A percentile compares a stretch with the other conserved stretches of the same genome.
phyloP scores from a whole-genome alignment of 2,113 vertebrate genomes.

The Microtus pennsylvanicus region DNA sequence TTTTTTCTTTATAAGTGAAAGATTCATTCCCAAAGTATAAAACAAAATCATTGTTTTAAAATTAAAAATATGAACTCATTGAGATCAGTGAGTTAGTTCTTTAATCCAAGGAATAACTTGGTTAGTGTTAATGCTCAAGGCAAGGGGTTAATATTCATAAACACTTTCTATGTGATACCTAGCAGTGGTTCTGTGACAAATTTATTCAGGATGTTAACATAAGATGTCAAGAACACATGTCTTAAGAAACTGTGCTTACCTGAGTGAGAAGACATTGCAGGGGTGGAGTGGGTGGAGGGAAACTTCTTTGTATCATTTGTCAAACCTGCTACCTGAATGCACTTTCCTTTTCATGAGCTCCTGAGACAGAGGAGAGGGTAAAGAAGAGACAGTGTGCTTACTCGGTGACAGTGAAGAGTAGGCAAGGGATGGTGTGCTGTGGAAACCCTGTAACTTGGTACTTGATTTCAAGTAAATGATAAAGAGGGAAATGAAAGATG shows the following conservation, averaged over 20 bases:
- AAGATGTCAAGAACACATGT: background rate
- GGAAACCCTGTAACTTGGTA: background rate
- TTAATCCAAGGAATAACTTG: conserved; percentile 26
- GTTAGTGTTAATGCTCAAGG: background rate
- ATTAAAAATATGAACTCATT: conserved; percentile 16
- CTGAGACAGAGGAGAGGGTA: fast-evolving
- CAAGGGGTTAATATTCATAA: background rate
- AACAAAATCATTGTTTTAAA: conserved; percentile 12
- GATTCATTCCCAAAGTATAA: background rate
- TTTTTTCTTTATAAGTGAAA: background rate
- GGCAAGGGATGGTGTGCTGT: background rate
- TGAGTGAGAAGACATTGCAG: background rate
- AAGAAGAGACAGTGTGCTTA: background rate
- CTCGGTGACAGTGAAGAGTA: background rate
- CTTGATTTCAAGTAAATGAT: background rate
- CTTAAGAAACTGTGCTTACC: background rate
- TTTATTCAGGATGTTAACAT: background rate
- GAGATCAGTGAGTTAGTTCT: background rate
- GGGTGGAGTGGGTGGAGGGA: background rate
- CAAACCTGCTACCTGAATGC: background rate
- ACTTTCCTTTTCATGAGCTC: background rate
- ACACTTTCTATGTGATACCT: background rate
- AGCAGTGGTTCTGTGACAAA: background rate
- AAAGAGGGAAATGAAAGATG: background rate
- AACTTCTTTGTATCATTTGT: background rate